These are phyloP conservation scores for Nannoperca obscura DNA, from an alignment of 2,797 vertebrate genomes.

Conservation along the genomic window DNA sequence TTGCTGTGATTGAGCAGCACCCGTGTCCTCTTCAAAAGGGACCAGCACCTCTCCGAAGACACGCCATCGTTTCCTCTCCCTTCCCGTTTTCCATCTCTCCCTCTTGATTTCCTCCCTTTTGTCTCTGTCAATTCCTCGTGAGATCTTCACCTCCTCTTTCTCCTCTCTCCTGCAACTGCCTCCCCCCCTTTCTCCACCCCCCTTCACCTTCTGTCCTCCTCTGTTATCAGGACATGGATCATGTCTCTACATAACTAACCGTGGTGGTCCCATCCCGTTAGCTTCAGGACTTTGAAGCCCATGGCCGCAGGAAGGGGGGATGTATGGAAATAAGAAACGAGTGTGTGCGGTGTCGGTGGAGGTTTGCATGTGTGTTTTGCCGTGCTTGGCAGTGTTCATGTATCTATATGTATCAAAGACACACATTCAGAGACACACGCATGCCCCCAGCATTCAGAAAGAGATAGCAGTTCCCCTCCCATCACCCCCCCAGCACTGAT, in stretches of 20 bases:
- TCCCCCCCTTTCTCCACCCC: not conserved
- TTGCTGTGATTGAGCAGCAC: constrained; percentile 70
- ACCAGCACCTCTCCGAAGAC: constrained; percentile 55
- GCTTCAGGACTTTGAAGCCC: constrained; percentile 58
- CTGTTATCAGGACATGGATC: constrained; percentile 78
- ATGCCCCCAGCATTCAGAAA: constrained; percentile 40
- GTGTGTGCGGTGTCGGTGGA: not conserved
- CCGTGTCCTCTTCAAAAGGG: constrained; percentile 70
- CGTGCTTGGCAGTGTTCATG: constrained; percentile 2
- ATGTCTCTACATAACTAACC: constrained; percentile 71
- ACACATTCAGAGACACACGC: constrained; percentile 32
- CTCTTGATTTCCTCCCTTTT: constrained; percentile 51
- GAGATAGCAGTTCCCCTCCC: constrained; percentile 50
- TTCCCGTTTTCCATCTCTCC: constrained; percentile 30
- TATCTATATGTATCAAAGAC: constrained; percentile 33
- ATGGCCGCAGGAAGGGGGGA: constrained; percentile 6
- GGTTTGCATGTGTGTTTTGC: constrained; percentile 6
- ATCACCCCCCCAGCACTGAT: constrained; percentile 35
- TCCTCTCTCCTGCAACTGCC: constrained; percentile 8
- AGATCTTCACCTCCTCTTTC: constrained; percentile 40
- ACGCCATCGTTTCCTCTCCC: constrained; percentile 38
- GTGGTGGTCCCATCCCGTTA: constrained; percentile 62
- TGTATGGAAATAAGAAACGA: constrained; percentile 23
- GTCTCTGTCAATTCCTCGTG: constrained; percentile 49
- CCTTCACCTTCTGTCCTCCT: constrained; percentile 33